These are phyloP conservation scores for Syngnathus rostellatus DNA, from an alignment of 2,797 vertebrate genomes.

Conservation along the genomic window DNA sequence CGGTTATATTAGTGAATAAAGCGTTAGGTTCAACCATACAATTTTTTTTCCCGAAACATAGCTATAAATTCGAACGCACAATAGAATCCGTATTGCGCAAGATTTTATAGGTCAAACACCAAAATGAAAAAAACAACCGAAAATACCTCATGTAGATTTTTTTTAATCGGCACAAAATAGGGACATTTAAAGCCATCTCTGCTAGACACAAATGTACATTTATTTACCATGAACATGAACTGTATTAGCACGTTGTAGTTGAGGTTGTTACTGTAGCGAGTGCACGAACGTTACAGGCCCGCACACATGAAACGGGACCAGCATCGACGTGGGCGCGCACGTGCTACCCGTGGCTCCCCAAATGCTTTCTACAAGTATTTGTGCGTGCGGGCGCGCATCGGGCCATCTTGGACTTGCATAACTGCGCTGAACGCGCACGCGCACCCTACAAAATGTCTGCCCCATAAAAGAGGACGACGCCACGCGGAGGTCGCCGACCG, in stretches of 20 bases:
- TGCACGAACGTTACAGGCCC: neutral
- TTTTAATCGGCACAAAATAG: too few species aligned
- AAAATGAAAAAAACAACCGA: too few species aligned
- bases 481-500: neutral
- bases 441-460: slow-evolving; percentile 1
- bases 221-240: too few species aligned
- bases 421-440: slow-evolving; percentile 4
- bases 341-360: neutral
- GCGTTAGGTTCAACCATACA: too few species aligned
- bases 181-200: too few species aligned
- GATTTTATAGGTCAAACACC: too few species aligned
- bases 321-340: neutral
- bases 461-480: slow-evolving; percentile 11
- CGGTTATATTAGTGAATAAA: too few species aligned
- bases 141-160: too few species aligned
- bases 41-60: too few species aligned
- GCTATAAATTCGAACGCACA: too few species aligned
- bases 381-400: neutral
- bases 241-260: neutral
- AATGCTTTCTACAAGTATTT: neutral
- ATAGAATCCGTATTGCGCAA: too few species aligned
- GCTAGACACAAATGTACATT: too few species aligned
- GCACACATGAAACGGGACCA: neutral
- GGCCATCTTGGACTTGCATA: slow-evolving; percentile 24
- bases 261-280: neutral